phyloP scores from a whole-genome alignment of 2,113 vertebrate species.

The Phasianus colchicus region DNA sequence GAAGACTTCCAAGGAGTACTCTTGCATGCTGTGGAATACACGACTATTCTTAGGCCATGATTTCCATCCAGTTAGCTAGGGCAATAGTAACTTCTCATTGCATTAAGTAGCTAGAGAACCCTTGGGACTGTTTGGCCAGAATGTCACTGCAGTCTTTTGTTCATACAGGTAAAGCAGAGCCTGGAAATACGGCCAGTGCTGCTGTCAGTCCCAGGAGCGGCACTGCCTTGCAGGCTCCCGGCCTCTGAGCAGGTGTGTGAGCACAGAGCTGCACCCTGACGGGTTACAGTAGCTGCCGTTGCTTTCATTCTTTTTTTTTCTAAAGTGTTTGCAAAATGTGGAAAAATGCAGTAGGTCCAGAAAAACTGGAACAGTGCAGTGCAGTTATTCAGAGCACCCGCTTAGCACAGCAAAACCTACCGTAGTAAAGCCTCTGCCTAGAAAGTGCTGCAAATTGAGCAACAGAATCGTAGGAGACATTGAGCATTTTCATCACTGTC shows the following conservation, averaged over 20 bases:
- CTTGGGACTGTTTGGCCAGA: background rate
- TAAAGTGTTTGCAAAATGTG: slow-evolving; percentile 61
- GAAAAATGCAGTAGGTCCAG: slow-evolving; percentile 81
- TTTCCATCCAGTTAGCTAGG: background rate
- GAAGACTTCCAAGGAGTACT: background rate
- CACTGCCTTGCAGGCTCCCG: rapidly evolving
- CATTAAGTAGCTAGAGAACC: background rate
- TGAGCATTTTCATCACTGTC: background rate
- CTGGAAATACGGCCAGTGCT: background rate
- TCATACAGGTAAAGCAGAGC: rapidly evolving
- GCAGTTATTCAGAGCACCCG: slow-evolving; percentile 44
- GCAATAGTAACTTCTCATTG: background rate
- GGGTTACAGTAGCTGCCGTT: background rate
- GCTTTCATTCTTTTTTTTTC: background rate
- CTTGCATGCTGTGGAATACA: background rate
- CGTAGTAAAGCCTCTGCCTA: background rate
- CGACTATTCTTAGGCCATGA: background rate
- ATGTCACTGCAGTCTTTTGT: background rate
- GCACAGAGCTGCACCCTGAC: rapidly evolving
- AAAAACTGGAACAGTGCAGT: slow-evolving; percentile 78
- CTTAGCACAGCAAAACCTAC: slow-evolving; percentile 1
- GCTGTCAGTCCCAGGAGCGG: rapidly evolving
- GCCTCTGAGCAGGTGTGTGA: background rate
- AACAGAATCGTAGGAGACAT: background rate
- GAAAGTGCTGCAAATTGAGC: background rate